Evolutionary conservation across 2,888 invertebrate species (phyloP).

Genomic region (Tetragnatha montana): DNA sequence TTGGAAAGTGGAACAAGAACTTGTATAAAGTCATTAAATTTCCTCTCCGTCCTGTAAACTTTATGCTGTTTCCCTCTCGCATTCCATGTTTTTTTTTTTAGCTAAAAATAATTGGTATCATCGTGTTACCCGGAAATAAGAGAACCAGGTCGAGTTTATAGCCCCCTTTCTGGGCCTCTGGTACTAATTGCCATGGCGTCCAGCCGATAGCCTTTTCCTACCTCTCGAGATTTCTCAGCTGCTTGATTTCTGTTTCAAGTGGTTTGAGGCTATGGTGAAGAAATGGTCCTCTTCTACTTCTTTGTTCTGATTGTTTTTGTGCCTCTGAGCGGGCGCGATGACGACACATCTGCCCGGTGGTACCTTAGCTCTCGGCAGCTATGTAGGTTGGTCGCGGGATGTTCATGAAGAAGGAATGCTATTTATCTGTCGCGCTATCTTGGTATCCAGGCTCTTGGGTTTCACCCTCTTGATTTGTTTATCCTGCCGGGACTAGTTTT

Average conservation of each 20-base stretch:
- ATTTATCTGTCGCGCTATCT: background rate
- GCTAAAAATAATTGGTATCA: too few relatives aligned
- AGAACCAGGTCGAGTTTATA: too few relatives aligned
- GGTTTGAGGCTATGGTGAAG: background rate
- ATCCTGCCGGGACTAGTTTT: background rate
- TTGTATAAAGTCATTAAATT: too few relatives aligned
- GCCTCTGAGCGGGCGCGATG: background rate
- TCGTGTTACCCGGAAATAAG: too few relatives aligned
- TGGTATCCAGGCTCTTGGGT: background rate
- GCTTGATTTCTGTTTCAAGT: background rate
- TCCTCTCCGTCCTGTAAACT: too few relatives aligned
- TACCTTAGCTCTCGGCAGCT: slow-evolving; percentile 4
- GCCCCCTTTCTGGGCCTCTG: too few relatives aligned
- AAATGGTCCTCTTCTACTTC: background rate
- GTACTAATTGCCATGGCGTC: too few relatives aligned
- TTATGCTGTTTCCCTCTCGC: too few relatives aligned
- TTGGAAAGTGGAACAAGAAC: too few relatives aligned
- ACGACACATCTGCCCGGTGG: slow-evolving; percentile 46
- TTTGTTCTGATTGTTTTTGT: background rate
- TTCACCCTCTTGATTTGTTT: background rate
- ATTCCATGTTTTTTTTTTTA: too few relatives aligned
- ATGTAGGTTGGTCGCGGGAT: background rate
- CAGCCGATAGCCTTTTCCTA: background rate
- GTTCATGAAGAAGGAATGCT: background rate
- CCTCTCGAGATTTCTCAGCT: background rate